Evolutionary conservation across 2,797 vertebrate species (phyloP).

Genomic region (Momotus momota): DNA sequence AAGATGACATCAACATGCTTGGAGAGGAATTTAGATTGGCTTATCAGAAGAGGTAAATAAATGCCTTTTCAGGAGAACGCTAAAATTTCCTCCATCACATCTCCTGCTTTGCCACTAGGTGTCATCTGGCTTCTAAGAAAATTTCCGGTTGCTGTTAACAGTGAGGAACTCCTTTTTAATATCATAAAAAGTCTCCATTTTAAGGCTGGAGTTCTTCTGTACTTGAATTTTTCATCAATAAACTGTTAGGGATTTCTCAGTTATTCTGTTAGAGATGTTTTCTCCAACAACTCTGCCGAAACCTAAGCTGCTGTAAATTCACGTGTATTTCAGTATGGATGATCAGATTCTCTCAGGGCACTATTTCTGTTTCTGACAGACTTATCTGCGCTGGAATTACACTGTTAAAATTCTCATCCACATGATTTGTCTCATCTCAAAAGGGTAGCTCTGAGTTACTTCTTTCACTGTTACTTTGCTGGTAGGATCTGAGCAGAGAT

Average conservation of each 20-base stretch:
- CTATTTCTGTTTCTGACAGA: background rate
- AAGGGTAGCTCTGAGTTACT: background rate
- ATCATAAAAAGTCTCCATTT: background rate
- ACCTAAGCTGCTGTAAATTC: background rate
- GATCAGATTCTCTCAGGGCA: background rate
- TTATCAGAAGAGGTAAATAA: conserved; percentile 78
- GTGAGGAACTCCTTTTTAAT: background rate
- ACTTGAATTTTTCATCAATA: conserved; percentile 3
- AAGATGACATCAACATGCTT: conserved; percentile 88
- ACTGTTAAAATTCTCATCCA: background rate
- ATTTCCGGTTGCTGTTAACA: background rate
- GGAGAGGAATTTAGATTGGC: conserved; percentile 88
- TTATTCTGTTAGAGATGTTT: background rate
- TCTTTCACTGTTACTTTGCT: background rate
- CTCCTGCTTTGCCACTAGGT: conserved; percentile 75
- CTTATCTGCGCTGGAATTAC: background rate
- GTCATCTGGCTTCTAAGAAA: conserved; percentile 55
- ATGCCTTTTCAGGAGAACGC: conserved; percentile 70
- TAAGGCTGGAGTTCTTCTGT: background rate
- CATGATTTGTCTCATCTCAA: background rate
- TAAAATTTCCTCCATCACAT: conserved; percentile 60
- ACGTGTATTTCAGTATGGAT: background rate
- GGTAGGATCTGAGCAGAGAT: background rate
- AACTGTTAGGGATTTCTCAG: background rate
- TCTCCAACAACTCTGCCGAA: background rate